Base-by-base conservation (phyloP, 2,888 invertebrate genomes). In the Microchrysa polita region DNA sequence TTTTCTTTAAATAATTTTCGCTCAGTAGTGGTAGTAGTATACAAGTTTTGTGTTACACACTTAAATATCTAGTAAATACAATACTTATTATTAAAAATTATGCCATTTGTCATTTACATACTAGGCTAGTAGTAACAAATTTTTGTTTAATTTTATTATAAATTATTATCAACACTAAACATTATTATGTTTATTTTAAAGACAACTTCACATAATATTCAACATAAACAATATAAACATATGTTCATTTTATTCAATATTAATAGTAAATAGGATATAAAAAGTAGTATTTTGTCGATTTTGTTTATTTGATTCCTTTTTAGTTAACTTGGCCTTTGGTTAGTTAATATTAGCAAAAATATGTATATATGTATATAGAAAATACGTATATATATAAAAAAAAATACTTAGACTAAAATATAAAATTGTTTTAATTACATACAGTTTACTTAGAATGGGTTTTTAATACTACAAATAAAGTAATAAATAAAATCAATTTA, bases 241-340 rank as follows among this genome's bases (percentile, higher is more conserved):
- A 55, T 73, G 16, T 65, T 65, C 40, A 67, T 55, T 40, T 65
- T 61, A 16, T 27, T 67, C 55, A 7, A 34, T 34, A 5, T 34
- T 34, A 34, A 34, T 55, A 71, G 42, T 53, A 72, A 22, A 65
- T 16, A 63, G 65, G 65, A 48, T 65, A 44, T n/a, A n/a, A n/a
- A n/a, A 65, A 67, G 48, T 61, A 71, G 60, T 74, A n/a, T n/a
- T n/a, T n/a, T 72, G 72, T 72, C 73, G 75, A 74, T 76, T 81
- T 83, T 81, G 84, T 85, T 84, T 85, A 84, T 85, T 85, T 85
- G 84, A 85, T 85, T 84, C 85, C 85, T 84, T 34, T 34, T 81
- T 83, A 81, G 84, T 85, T 84, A 85, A 85, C 84, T 85, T 85
- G 84, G 84, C 84, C 85, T 85, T 85, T 84, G 84, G 84, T 85